Conservation (phyloP, 2,113 vertebrate species). For the Ameiurus melas region DNA sequence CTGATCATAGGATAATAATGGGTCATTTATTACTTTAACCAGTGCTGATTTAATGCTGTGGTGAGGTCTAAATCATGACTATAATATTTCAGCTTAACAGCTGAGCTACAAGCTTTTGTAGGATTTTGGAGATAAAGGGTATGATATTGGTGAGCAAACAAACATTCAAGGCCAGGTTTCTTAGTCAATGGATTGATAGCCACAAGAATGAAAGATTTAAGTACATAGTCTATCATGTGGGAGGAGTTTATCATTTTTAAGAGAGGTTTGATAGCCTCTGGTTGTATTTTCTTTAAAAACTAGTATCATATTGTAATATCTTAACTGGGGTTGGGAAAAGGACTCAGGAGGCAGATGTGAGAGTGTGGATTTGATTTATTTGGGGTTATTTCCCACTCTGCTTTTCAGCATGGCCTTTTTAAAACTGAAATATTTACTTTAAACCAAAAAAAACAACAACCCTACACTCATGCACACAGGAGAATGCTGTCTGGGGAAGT, state of each 20-base stretch:
- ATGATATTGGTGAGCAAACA: neutral
- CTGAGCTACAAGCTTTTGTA: neutral
- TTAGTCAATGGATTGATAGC: neutral
- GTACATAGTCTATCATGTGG: neutral
- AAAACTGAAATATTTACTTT: neutral
- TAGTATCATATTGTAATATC: neutral
- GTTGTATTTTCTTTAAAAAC: conserved; percentile 1
- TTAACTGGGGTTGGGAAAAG: neutral
- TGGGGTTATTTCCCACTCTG: neutral
- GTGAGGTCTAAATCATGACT: neutral
- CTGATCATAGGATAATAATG: neutral
- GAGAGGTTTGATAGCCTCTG: neutral
- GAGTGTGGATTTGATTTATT: neutral
- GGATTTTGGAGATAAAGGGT: neutral
- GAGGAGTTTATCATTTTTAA: neutral
- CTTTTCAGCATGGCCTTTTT: neutral
- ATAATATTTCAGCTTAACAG: neutral
- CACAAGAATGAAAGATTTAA: neutral
- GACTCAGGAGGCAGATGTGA: neutral
- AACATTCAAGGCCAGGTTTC: neutral
- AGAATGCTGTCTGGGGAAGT: neutral
- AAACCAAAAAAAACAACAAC: neutral
- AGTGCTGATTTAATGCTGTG: neutral
- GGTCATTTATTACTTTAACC: neutral
- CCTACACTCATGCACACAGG: neutral